A percentile compares a stretch with the other conserved stretches of the same genome.
phyloP scores from a whole-genome alignment of 2,797 vertebrate species.

The Esox masquinongy region DNA sequence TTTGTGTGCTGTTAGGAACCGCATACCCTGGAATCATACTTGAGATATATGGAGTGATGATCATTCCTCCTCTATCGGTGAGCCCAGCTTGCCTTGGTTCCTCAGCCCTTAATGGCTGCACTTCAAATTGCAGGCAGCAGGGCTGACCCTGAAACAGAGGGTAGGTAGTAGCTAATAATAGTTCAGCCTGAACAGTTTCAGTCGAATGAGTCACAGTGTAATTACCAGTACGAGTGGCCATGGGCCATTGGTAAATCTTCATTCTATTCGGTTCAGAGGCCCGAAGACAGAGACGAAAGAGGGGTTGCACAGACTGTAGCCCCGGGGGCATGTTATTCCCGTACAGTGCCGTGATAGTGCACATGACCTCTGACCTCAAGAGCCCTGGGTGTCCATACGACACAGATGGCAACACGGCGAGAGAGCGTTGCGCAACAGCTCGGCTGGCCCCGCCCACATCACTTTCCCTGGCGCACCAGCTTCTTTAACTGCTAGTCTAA shows the following conservation, averaged over 20 bases:
- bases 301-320: constrained; percentile 1
- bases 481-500: constrained; percentile 31
- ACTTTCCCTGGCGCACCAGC: constrained; percentile 28
- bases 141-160: constrained; percentile 18
- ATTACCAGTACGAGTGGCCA: not conserved
- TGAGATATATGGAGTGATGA: not conserved
- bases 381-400: constrained; percentile 44
- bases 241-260: constrained; percentile 30
- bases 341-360: constrained; percentile 43
- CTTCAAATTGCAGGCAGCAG: constrained; percentile 17
- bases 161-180: constrained; percentile 17
- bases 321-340: constrained; percentile 37
- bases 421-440: constrained; percentile 43
- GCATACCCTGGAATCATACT: not conserved
- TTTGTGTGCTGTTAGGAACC: not conserved
- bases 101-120: constrained; percentile 14
- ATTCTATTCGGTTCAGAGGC: constrained; percentile 26
- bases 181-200: not conserved
- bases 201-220: not conserved
- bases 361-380: constrained; percentile 58
- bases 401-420: constrained; percentile 42
- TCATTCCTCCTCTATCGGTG: constrained; percentile 16
- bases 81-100: not conserved
- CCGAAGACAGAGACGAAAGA: constrained; percentile 18
- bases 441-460: constrained; percentile 14